These are phyloP conservation scores for Sebastes kiyomatsui DNA, from an alignment of 2,797 vertebrate genomes.

Conservation along the genomic window DNA sequence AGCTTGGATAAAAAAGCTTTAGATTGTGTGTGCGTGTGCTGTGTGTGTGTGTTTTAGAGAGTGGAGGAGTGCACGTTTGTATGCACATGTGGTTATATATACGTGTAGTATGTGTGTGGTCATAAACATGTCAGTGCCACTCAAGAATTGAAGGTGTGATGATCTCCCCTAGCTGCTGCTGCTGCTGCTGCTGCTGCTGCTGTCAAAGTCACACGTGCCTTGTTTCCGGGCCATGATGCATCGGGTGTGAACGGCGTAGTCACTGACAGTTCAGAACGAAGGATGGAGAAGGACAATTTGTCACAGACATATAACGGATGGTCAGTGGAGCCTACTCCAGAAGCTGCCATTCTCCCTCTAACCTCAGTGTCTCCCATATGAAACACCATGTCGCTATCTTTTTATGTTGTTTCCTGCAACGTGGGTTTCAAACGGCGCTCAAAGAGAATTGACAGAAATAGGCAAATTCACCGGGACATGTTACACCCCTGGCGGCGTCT, in stretches of 20 bases:
- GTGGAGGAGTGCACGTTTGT: not conserved
- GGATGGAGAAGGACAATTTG: constrained; percentile 57
- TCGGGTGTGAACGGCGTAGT: constrained; percentile 40
- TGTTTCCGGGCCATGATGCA: constrained; percentile 56
- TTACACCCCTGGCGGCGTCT: constrained; percentile 26
- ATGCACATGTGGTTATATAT: constrained; percentile 32
- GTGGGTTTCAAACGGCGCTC: constrained; percentile 32
- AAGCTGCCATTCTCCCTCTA: constrained; percentile 13
- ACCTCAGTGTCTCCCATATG: not conserved
- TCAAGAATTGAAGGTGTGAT: constrained; percentile 60
- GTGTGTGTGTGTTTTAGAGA: constrained; percentile 3
- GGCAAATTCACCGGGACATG: constrained; percentile 32
- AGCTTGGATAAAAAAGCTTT: constrained; percentile 36
- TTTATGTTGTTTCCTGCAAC: constrained; percentile 38
- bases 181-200: constrained; percentile 38
- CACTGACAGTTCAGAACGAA: constrained; percentile 40
- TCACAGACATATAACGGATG: constrained; percentile 44
- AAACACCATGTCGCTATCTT: constrained; percentile 23
- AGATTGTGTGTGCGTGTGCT: constrained; percentile 15
- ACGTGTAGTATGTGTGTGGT: constrained; percentile 15
- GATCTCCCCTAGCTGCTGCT: constrained; percentile 52
- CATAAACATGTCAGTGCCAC: constrained; percentile 57
- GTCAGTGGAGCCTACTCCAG: constrained; percentile 11
- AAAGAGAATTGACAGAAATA: constrained; percentile 38
- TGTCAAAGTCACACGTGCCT: constrained; percentile 50